Conservation (phyloP, 2,888 invertebrate genomes). For the Caradrina kadenii region DNA sequence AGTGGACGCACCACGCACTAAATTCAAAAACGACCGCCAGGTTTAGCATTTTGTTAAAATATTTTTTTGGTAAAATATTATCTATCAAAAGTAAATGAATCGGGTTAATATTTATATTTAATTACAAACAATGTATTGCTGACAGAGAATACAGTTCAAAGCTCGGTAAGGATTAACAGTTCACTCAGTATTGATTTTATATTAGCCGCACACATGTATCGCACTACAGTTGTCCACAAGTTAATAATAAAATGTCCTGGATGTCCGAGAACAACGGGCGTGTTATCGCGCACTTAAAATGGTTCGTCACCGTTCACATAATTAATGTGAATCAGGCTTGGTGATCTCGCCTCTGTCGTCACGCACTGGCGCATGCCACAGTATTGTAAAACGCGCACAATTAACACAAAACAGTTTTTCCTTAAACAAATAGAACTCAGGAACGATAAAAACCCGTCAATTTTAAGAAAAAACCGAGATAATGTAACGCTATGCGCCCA, state of each 20-base stretch:
- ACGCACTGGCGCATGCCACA: constrained; percentile 72
- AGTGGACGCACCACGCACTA: constrained; percentile 63
- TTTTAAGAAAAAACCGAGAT: constrained; percentile 70
- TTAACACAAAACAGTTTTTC: constrained; percentile 52
- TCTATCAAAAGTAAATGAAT: constrained; percentile 17
- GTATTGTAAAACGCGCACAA: constrained; percentile 61
- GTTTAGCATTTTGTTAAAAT: constrained; percentile 63
- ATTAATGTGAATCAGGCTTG: constrained; percentile 85
- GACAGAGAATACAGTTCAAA: constrained; percentile 24
- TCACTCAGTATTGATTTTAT: constrained; percentile 83
- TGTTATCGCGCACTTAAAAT: constrained; percentile 87
- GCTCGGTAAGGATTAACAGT: constrained; percentile 52
- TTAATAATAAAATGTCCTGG: constrained; percentile 63
- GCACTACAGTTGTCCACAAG: constrained; percentile 62
- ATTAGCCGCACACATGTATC: constrained; percentile 70
- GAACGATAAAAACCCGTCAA: constrained; percentile 62
- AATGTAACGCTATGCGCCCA: constrained; percentile 76
- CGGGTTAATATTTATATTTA: constrained; percentile 19
- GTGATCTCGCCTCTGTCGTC: constrained; percentile 77
- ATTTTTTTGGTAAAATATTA: constrained; percentile 29
- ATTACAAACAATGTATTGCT: constrained; percentile 24
- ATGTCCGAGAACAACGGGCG: constrained; percentile 74
- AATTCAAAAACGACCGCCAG: constrained; percentile 84
- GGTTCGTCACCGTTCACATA: constrained; percentile 88
- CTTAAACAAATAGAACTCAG: constrained; percentile 51